A percentile compares a stretch with the other conserved stretches of the same genome.
These are phyloP conservation scores for Takifugu bimaculatus DNA, from an alignment of 2,113 vertebrate genomes.

Conservation along the genomic window DNA sequence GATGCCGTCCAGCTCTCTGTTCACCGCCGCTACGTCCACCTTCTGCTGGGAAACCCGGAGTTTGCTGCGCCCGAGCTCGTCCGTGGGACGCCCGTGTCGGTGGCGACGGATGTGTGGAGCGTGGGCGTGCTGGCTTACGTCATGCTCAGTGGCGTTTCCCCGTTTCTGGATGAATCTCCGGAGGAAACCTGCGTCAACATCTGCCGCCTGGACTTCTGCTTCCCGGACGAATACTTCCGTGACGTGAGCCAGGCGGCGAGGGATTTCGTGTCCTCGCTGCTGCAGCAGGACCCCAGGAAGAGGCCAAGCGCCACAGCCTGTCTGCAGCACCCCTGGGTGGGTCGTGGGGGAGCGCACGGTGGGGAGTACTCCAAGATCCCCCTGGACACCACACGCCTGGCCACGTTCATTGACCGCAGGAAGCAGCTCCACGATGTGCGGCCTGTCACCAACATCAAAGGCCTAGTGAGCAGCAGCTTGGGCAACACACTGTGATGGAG, in stretches of 20 bases:
- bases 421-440: slow-evolving; percentile 88
- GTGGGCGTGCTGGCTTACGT: slow-evolving; percentile 90
- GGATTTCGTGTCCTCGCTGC: slow-evolving; percentile 86
- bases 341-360: slow-evolving; percentile 78
- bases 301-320: slow-evolving; percentile 85
- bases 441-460: slow-evolving; percentile 86
- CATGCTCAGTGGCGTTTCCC: slow-evolving; percentile 94
- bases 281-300: slow-evolving; percentile 89
- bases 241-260: slow-evolving; percentile 87
- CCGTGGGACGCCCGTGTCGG: slow-evolving; percentile 87
- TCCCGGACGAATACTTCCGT: slow-evolving; percentile 88
- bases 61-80: slow-evolving; percentile 95
- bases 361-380: slow-evolving; percentile 89
- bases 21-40: slow-evolving; percentile 87
- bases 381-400: slow-evolving; percentile 88
- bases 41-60: slow-evolving; percentile 91
- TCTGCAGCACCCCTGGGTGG: slow-evolving; percentile 93
- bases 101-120: slow-evolving; percentile 93
- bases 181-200: slow-evolving; percentile 98
- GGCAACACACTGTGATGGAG: slow-evolving; percentile 69
- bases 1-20: slow-evolving; percentile 90
- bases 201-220: slow-evolving; percentile 94
- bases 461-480: slow-evolving; percentile 79
- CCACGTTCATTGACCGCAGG: slow-evolving; percentile 90
- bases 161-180: slow-evolving; percentile 93